Percentiles rank a stretch among this genome's conserved stretches.
These are phyloP conservation scores for Lasius fuliginosus DNA, from an alignment of 2,888 invertebrate species.

Conservation along the genomic window DNA sequence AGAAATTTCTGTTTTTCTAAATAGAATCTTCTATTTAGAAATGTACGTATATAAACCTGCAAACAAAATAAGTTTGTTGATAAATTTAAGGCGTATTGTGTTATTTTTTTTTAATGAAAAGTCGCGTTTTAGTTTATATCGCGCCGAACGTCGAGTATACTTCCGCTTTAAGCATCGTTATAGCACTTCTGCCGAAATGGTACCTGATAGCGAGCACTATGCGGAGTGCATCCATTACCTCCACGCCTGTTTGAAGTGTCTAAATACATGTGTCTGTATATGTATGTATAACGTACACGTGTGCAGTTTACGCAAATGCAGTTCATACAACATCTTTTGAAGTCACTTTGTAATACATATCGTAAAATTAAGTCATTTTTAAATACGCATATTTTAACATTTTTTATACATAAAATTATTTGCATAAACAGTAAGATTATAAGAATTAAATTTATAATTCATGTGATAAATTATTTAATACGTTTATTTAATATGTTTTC, in stretches of 20 bases:
- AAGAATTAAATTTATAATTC: slow-evolving; percentile 5
- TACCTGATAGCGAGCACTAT: slow-evolving; percentile 62
- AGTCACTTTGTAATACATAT: slow-evolving; percentile 23
- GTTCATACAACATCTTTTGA: slow-evolving; percentile 41
- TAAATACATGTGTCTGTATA: slow-evolving; percentile 63
- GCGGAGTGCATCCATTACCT: slow-evolving; percentile 67
- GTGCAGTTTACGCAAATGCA: slow-evolving; percentile 30
- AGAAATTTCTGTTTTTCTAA: not conserved
- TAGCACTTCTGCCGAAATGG: slow-evolving; percentile 58
- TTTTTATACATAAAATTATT: slow-evolving; percentile 6
- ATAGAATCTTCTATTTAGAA: not conserved
- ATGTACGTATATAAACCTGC: not conserved
- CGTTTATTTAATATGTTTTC: not conserved
- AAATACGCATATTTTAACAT: slow-evolving; percentile 6
- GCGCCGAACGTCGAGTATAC: slow-evolving; percentile 30
- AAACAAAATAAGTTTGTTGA: not conserved
- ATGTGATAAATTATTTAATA: not conserved
- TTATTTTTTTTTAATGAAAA: slow-evolving; percentile 30
- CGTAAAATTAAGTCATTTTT: not conserved
- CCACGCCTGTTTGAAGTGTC: slow-evolving; percentile 60
- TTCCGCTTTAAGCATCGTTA: slow-evolving; percentile 61
- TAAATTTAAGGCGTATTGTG: not conserved
- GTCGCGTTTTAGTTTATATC: slow-evolving; percentile 32
- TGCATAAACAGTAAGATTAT: not conserved
- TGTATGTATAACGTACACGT: not conserved